Conservation (phyloP, 1,140 invertebrate genomes). For the Trachymyrmex cornetzi region DNA sequence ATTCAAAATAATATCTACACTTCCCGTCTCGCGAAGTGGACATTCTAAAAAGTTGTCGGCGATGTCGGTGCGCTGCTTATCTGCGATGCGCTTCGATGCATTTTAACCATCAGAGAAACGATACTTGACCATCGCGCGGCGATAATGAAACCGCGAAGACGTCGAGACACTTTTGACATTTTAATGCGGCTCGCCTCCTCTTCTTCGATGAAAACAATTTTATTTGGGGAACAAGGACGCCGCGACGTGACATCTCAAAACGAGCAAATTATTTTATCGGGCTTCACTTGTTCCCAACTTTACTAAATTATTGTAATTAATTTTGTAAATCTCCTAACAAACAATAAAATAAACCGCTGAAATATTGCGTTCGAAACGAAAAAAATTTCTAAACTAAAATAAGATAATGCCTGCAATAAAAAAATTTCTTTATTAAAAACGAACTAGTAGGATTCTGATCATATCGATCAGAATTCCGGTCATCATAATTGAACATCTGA, state of each 20-base stretch:
- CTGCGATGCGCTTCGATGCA: slow-evolving; percentile 33
- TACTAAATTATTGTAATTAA: not conserved
- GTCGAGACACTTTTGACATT: slow-evolving; percentile 31
- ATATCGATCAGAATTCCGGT: too few relatives aligned
- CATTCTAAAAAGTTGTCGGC: not conserved
- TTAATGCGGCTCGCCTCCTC: slow-evolving; percentile 17
- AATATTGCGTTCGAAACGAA: not conserved
- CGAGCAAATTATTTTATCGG: slow-evolving; percentile 51
- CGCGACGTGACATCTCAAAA: slow-evolving; percentile 35
- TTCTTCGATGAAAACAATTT: slow-evolving; percentile 19
- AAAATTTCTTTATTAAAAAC: too few relatives aligned
- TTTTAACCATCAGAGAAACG: slow-evolving; percentile 12
- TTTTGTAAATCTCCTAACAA: not conserved
- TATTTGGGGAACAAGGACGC: not conserved
- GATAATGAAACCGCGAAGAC: not conserved
- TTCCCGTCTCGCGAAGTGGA: slow-evolving; percentile 13
- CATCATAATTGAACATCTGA: too few relatives aligned
- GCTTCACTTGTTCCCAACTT: not conserved
- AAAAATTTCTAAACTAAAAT: not conserved
- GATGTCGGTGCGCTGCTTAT: slow-evolving; percentile 9
- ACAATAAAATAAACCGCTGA: not conserved
- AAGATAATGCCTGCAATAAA: too few relatives aligned
- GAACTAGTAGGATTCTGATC: too few relatives aligned
- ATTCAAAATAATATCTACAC: slow-evolving; percentile 10
- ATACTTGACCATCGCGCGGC: not conserved